Base-by-base conservation (phyloP, 2,888 invertebrate species). In the Sesia bembeciformis region DNA sequence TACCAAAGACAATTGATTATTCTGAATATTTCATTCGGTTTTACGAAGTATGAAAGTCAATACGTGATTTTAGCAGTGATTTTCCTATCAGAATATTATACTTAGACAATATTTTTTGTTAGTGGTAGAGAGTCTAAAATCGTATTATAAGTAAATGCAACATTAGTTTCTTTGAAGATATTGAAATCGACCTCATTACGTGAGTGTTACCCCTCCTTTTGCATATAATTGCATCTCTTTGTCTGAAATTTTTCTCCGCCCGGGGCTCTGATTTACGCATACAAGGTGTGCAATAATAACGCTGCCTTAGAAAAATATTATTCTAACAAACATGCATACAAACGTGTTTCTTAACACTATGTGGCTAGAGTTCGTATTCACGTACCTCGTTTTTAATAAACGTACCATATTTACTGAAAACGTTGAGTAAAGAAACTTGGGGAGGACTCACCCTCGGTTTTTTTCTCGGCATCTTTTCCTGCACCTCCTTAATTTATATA, bases 281-380 rank as follows among this genome's bases (percentile, higher is more conserved):
- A 81, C 89, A 85, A 86, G 88, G 88, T 88, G 89, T 87, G 85
- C 86, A 87, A 84, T 86, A 89, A 90, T 90, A 87, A 86, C 70
- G 80, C 76, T 70, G 78, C 69, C 80, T 79, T 74, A 80, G 72
- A 81, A 84, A 87, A 86, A 86, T 83, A 81, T 82, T 81, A 77
- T 78, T 73, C 72, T 72, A 72, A 74, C 67, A 70, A 62, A 42
- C 42, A 40, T 38, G 49, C 64, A 63, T 52, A 53, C 60, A 43
- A 81, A 78, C 72, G 61, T 68, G 57, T 57, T 61, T 68, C 71
- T 63, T 81, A 72, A 64, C 49, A 5, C 60, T 50, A 57, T 40
- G 43, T 57, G 41, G 54, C 62, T 70, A 80, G 72, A 75, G 72
- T 61, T 66, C 64, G 65, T 73, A 80, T 78, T 77, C 58, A 62